A percentile compares a stretch with the other conserved stretches of the same genome.
phyloP scores from a whole-genome alignment of 1,140 invertebrate genomes.

The Brachystomella parvula region DNA sequence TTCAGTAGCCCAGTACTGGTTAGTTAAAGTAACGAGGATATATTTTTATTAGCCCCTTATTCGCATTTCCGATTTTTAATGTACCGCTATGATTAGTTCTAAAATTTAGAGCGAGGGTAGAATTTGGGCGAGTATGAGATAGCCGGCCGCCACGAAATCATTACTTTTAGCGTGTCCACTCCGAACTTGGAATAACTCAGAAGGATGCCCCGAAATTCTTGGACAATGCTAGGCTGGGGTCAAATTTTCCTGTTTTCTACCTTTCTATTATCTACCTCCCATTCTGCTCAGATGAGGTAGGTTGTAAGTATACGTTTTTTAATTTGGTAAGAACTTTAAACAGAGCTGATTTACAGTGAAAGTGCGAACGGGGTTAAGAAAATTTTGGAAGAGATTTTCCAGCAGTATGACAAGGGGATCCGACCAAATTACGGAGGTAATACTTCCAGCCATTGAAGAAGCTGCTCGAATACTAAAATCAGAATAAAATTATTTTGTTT shows the following conservation, averaged over 20 bases:
- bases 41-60: no score
- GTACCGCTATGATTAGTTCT: no score
- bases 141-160: no score
- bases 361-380: not conserved
- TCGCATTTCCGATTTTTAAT: no score
- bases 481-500: not conserved
- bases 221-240: not conserved
- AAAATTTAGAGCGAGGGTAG: no score
- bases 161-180: not conserved
- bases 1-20: no score
- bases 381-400: not conserved
- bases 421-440: not conserved
- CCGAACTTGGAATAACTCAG: not conserved
- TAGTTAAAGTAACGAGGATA: no score
- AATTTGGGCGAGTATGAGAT: no score
- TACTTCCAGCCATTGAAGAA: not conserved
- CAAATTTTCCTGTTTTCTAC: not conserved
- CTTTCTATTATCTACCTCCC: not conserved
- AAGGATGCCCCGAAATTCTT: not conserved
- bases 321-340: not conserved
- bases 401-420: not conserved
- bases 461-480: not conserved
- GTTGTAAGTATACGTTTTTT: not conserved
- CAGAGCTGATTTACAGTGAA: not conserved
- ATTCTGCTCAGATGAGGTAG: not conserved